phyloP scores from a whole-genome alignment of 2,113 vertebrate genomes.

The Phoenicopterus ruber region DNA sequence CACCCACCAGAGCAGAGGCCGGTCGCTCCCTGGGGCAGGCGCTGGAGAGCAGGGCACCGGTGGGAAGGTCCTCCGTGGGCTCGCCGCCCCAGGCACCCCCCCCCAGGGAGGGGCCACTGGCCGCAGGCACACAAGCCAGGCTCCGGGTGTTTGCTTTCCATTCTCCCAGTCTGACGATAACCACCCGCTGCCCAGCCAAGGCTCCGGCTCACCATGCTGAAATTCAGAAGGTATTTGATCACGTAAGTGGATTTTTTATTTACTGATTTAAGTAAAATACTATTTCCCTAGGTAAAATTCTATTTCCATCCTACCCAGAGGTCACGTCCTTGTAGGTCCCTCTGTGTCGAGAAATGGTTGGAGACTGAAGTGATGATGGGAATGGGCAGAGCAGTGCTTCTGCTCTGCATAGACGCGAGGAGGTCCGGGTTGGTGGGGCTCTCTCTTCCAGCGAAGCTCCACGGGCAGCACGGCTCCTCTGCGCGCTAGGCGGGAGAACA shows the following conservation, averaged over 20 bases:
- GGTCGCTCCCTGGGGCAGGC: background rate
- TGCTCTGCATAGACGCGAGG: fast-evolving
- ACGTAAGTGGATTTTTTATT: conserved; percentile 10
- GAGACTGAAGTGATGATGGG: background rate
- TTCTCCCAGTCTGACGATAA: background rate
- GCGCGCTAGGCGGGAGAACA: background rate
- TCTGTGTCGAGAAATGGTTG: background rate
- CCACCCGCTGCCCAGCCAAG: background rate
- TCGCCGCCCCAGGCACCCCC: background rate
- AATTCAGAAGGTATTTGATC: conserved; percentile 31
- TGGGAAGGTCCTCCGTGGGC: background rate
- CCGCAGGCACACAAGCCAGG: background rate
- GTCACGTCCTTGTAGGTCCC: background rate
- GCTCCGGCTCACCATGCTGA: conserved; percentile 56
- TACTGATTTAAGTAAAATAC: background rate
- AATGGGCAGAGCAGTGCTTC: background rate
- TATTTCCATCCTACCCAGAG: background rate
- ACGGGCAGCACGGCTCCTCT: background rate
- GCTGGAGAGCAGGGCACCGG: background rate
- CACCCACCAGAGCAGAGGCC: background rate
- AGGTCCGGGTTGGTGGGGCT: background rate
- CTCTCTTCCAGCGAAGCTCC: background rate
- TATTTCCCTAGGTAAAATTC: background rate
- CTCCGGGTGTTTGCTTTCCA: conserved; percentile 16
- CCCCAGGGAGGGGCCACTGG: background rate